Conservation (phyloP, 2,888 invertebrate genomes). For the Dorcus hopei region DNA sequence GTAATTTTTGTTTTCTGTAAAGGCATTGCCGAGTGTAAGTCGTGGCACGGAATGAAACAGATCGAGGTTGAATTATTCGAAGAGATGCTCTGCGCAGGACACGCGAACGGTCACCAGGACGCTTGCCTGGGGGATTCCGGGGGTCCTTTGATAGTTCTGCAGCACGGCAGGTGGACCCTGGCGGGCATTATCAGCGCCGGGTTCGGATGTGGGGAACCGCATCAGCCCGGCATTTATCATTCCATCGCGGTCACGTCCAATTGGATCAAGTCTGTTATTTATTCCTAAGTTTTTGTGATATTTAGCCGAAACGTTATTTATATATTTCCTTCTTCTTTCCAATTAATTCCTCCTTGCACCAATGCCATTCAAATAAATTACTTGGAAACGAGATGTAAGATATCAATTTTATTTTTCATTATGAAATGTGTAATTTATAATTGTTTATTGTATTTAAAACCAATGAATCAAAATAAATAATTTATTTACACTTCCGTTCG, state of each 20-base stretch:
- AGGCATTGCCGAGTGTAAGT: conserved; percentile 71
- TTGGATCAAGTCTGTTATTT: conserved; percentile 64
- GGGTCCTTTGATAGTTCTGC: conserved; percentile 69
- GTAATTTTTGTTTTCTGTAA: not conserved
- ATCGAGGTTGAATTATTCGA: conserved; percentile 72
- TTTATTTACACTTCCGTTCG: too few species aligned
- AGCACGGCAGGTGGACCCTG: conserved; percentile 69
- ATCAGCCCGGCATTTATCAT: conserved; percentile 85
- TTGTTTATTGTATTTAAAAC: too few species aligned
- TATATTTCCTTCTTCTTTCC: not conserved
- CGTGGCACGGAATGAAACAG: conserved; percentile 78
- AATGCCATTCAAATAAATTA: not conserved
- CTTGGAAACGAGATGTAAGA: not conserved
- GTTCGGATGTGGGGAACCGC: conserved; percentile 81
- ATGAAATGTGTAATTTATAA: too few species aligned
- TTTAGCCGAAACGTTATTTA: not conserved
- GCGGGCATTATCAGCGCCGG: conserved; percentile 83
- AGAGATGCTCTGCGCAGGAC: conserved; percentile 84
- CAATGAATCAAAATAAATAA: too few species aligned
- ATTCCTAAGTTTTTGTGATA: conserved; percentile 17
- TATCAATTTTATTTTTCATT: too few species aligned
- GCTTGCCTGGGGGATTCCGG: conserved; percentile 83
- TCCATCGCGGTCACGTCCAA: conserved; percentile 67
- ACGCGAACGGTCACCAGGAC: conserved; percentile 77
- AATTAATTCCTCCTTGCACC: not conserved